phyloP scores from a whole-genome alignment of 2,113 vertebrate species.

The Phycodurus eques region DNA sequence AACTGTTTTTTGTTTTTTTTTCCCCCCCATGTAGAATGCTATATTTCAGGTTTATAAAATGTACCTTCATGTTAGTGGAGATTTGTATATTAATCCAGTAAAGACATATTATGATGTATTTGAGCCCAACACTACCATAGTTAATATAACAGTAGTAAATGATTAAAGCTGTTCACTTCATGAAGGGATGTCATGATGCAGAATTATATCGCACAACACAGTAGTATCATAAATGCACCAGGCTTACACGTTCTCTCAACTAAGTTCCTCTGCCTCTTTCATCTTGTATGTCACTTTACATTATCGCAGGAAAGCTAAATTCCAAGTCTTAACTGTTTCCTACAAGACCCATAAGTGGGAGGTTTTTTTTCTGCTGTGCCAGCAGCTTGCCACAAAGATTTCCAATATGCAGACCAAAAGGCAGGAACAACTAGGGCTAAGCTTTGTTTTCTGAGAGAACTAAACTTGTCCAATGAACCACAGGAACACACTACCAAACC shows the following conservation, averaged over 20 bases:
- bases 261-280: conserved; percentile 36
- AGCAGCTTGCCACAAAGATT: conserved; percentile 40
- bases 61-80: background rate
- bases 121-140: background rate
- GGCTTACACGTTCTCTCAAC: conserved; percentile 27
- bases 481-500: conserved; percentile 13
- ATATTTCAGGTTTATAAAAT: background rate
- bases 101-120: background rate
- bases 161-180: background rate
- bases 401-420: conserved; percentile 30
- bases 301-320: conserved; percentile 22
- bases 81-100: background rate
- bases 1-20: too few species aligned
- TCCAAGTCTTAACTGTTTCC: conserved; percentile 17
- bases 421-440: conserved; percentile 29
- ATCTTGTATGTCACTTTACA: conserved; percentile 43
- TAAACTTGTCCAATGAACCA: conserved; percentile 24
- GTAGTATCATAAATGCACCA: conserved; percentile 18
- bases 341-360: conserved; percentile 20
- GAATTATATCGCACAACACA: conserved; percentile 17
- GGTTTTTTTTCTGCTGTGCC: conserved; percentile 34
- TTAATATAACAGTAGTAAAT: background rate
- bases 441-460: conserved; percentile 24
- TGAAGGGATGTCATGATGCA: conserved; percentile 11
- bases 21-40: too few species aligned